Conservation (phyloP, 1,140 invertebrate species). For the Ostrea denselamellosa region DNA sequence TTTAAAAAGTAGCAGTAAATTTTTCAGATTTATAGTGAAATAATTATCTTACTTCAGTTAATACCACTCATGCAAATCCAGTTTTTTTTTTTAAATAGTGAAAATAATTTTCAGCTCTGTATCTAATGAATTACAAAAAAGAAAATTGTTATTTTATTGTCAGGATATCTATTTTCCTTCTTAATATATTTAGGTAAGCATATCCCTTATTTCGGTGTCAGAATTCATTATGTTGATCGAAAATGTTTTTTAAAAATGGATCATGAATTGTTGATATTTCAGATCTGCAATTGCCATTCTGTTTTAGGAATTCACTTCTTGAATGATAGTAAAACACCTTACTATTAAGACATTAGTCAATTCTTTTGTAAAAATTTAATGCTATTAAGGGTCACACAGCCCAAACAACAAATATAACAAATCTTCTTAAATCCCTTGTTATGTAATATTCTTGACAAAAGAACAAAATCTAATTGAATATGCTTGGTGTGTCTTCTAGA, state of each 20-base stretch:
- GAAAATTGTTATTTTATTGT: neutral
- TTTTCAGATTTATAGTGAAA: slow-evolving; percentile 4
- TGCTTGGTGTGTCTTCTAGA: neutral
- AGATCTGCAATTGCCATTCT: neutral
- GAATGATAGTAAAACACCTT: slow-evolving; percentile 7
- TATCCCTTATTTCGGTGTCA: neutral
- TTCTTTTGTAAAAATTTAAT: neutral
- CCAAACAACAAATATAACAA: no score
- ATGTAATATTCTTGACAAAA: neutral
- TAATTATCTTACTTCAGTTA: neutral
- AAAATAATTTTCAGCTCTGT: neutral
- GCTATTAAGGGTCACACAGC: neutral
- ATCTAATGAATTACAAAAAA: neutral
- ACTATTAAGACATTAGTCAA: neutral
- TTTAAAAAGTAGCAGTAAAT: slow-evolving; percentile 10
- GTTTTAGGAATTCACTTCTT: neutral
- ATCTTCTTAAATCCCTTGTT: neutral
- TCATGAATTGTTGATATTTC: neutral
- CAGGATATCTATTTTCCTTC: neutral
- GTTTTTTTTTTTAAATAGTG: neutral
- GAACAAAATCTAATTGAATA: neutral
- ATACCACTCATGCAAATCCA: slow-evolving; percentile 1
- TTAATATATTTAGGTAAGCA: neutral
- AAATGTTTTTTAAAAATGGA: neutral
- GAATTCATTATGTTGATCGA: neutral